These are phyloP conservation scores for Gerosis bhagava DNA, from an alignment of 2,888 invertebrate genomes.

Conservation along the genomic window DNA sequence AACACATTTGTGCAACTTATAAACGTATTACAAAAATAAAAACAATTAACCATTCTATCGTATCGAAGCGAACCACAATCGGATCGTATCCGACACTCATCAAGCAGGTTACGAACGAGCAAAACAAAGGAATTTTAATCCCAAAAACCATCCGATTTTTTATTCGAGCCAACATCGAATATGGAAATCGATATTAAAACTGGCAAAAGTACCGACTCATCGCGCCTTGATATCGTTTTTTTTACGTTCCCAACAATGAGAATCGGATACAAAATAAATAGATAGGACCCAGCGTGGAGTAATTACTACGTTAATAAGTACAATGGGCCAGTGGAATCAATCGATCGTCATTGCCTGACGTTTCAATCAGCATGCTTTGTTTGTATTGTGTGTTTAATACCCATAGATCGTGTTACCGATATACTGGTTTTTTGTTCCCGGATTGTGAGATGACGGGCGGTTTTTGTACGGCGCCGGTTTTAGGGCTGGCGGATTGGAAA, in stretches of 20 bases:
- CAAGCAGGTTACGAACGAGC: constrained; percentile 19
- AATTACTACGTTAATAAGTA: constrained; percentile 78
- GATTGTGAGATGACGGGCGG: constrained; percentile 43
- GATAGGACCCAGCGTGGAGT: constrained; percentile 73
- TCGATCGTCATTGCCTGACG: constrained; percentile 75
- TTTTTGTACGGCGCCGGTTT: constrained; percentile 58
- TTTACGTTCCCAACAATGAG: constrained; percentile 66
- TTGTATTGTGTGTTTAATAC: constrained; percentile 79
- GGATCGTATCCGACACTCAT: constrained; percentile 21
- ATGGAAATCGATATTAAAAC: constrained; percentile 67
- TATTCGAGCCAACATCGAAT: constrained; percentile 38
- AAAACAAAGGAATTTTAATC: constrained; percentile 24
- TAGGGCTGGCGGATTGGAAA: constrained; percentile 30
- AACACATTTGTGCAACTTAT: no score
- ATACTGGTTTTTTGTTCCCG: constrained; percentile 53
- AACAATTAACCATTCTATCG: constrained; percentile 11
- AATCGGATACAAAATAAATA: constrained; percentile 76
- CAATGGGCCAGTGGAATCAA: constrained; percentile 71
- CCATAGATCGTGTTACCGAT: constrained; percentile 80
- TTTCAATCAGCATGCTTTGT: constrained; percentile 80
- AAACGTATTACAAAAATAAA: no score
- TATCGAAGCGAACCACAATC: constrained; percentile 4
- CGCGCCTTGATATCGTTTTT: constrained; percentile 65
- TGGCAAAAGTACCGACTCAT: constrained; percentile 67
- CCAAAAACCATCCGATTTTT: constrained; percentile 35